These are phyloP conservation scores for Watersipora subatra DNA, from an alignment of 1,140 invertebrate species.

Conservation along the genomic window DNA sequence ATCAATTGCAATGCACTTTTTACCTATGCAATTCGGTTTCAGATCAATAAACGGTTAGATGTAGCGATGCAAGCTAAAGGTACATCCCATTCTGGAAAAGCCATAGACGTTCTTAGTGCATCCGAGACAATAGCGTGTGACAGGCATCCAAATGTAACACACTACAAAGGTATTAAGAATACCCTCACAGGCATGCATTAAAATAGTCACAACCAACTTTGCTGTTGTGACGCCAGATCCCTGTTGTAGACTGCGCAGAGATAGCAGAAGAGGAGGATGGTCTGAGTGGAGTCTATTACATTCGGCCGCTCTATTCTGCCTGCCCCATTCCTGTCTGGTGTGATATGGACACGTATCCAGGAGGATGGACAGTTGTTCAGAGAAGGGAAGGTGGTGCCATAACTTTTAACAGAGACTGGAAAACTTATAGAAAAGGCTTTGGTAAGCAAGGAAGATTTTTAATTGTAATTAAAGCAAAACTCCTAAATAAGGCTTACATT, in stretches of 20 bases:
- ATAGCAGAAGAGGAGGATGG: constrained; percentile 14
- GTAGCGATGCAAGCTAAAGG: not conserved
- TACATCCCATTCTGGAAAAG: not conserved
- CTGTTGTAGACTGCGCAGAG: constrained; percentile 1
- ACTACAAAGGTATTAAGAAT: not conserved
- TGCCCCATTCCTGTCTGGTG: constrained; percentile 67
- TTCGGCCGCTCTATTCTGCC: constrained; percentile 53
- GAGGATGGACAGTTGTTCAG: constrained; percentile 72
- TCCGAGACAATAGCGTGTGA: not conserved
- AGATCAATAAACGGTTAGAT: not conserved
- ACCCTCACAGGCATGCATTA: no score
- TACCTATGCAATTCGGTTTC: no score
- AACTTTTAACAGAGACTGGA: constrained; percentile 16
- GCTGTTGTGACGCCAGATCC: no score
- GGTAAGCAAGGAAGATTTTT: no score
- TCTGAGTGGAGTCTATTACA: constrained; percentile 50
- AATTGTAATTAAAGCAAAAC: no score
- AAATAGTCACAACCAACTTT: no score
- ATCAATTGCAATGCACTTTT: no score
- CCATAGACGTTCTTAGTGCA: not conserved
- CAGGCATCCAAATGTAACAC: not conserved
- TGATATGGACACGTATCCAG: constrained; percentile 65
- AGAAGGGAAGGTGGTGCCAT: constrained; percentile 56
- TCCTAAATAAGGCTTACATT: no score
- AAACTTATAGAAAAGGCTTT: constrained; percentile 12